phyloP scores from a whole-genome alignment of 30 jellyfish, hydroid and myxozoan genomes.

The Sanderia malayensis region DNA sequence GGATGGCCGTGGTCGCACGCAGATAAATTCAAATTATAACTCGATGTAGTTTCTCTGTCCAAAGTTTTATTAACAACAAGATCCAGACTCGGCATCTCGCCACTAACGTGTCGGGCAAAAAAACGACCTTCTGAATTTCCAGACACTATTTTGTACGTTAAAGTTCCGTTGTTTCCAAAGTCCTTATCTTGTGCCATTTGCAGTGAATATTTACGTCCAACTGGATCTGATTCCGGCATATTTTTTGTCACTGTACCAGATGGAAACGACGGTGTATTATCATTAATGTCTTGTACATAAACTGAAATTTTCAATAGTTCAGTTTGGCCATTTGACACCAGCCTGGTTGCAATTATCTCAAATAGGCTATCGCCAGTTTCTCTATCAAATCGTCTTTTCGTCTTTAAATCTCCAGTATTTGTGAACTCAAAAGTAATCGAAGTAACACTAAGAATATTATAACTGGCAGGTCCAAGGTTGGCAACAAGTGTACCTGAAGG shows the following conservation, averaged over 20 bases:
- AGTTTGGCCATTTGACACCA: neutral
- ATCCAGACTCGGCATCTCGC: conserved; percentile 24
- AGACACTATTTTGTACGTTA: conserved; percentile 40
- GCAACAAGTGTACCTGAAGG: conserved; percentile 61
- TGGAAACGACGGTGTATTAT: conserved; percentile 66
- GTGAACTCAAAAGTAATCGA: neutral
- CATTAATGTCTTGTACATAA: conserved; percentile 65
- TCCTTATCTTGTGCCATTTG: conserved; percentile 65
- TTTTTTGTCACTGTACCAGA: neutral
- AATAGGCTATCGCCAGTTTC: neutral
- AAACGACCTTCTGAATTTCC: conserved; percentile 57
- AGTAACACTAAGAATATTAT: neutral
- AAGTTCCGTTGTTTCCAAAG: conserved; percentile 58
- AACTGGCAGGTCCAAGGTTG: neutral
- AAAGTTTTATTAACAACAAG: conserved; percentile 37
- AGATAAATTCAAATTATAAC: conserved; percentile 43
- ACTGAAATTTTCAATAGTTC: neutral
- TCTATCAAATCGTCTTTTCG: neutral
- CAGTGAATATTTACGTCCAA: conserved; percentile 31
- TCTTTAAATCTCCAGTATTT: neutral
- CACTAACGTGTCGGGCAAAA: conserved; percentile 5
- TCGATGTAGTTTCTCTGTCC: conserved; percentile 66
- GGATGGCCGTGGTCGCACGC: conserved; percentile 83
- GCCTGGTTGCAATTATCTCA: neutral
- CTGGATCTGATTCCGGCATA: conserved; percentile 47